Evolutionary conservation across 2,113 vertebrate genomes (phyloP), one percentile per base, ranked within the genome.

Genomic region (Antennarius striatus): DNA sequence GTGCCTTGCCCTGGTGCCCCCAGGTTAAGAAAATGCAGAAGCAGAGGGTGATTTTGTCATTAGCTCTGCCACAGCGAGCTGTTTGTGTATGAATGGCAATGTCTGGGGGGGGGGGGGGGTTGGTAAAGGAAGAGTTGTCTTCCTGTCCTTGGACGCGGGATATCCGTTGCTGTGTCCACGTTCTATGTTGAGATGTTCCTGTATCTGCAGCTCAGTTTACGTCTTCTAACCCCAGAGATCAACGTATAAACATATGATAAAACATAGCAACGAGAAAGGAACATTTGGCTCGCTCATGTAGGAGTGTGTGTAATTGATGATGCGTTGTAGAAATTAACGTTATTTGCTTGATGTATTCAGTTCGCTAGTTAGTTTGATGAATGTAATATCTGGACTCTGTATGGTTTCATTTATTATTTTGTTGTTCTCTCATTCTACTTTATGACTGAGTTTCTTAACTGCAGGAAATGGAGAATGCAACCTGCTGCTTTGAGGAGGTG

Each of bases 101-200:
- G 67, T 79, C 65, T 75, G 57, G 60, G 71, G 57, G 77, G 81
- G 81, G 73, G 57, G 60, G 71, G 57, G 77, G 81, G 81, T 30
- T 74, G 78, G 72, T 78, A 74, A 68, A 90, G 90, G 90, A 92
- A 92, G 85, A 90, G 72, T 76, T 28, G 56, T 16, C 75, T 92
- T 93, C 90, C 91, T 88, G 91, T 90, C 90, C 87, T 91, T 91
- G 90, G 88, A 89, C 83, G 58, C 78, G 61, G 92, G 91, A 93
- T 90, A 88, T 92, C 91, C 91, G 78, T 76, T 80, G 72, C 77
- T 79, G 52, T 78, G 73, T 79, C 87, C 72, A 75, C 39, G 63
- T 78, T 81, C 63, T 68, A 56, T 16, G 51, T 65, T 50, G 82
- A 84, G 68, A 58, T 87, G 79, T 82, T 77, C 75, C 52, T n/a